Evolutionary conservation across 2,888 invertebrate species (phyloP), one percentile per base, ranked within the genome.

Genomic region (Lochmaea crataegi): DNA sequence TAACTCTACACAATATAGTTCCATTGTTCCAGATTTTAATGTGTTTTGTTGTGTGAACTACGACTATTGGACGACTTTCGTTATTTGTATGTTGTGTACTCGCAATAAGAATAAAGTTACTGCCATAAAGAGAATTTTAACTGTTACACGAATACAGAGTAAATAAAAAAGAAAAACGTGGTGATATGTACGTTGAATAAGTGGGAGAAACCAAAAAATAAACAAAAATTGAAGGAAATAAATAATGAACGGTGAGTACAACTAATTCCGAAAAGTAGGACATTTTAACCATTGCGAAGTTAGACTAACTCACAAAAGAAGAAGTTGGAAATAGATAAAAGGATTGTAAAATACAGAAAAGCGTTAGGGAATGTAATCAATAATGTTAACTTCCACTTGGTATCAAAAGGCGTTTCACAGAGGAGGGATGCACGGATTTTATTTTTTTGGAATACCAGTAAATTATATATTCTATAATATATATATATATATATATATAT

Each of bases 21-120:
- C 57, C 57, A 57, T 57, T 57, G 57, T 57, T 57, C 65, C 48
- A 65, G 53, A 64, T 64, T 64, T 64, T 48, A 41, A 45, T 42
- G 64, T 45, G 64, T 38, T 18, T 57, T 57, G 57, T 18, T 26
- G 22, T 57, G 57, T 57, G 22, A 57, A 57, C 57, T 53, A 18
- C 53, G 18, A 53, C 53, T 65, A 53, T 65, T 53, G 53, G 56
- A 53, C 53, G 53, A 53, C 12, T 57, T 18, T 57, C 22, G 57
- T 57, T 57, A 57, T 22, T 18, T 57, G 57, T 57, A n/a, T 51
- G n/a, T 7, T 12, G 11, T 45, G 45, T 51, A 51, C 7, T 51
- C 5, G n/a, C 51, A 51, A n/a, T 51, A 51, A 51, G n/a, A 51
- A n/a, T n/a, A 51, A 48, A 48, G 6, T 48, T 48, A 14, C 6